Base-by-base conservation (phyloP, 1,140 invertebrate species). In the Eurosta solidaginis region DNA sequence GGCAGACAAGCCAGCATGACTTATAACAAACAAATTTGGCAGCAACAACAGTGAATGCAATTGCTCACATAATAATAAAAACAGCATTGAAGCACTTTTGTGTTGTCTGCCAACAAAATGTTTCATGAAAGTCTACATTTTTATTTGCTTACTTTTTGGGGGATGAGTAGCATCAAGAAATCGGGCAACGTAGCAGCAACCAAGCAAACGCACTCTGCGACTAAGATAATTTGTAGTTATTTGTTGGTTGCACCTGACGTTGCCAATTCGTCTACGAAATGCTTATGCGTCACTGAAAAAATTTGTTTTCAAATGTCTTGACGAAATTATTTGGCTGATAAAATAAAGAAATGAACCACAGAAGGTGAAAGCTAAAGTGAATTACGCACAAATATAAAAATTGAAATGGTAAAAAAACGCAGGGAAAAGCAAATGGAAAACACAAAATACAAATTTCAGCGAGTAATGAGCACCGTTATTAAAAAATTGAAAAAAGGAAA, bases 1-100 rank as follows among this genome's bases (percentile, higher is more conserved):
- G 40, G 33, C 59, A 68, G 59, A 68, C 59, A 68, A 68, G 59
- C 36, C 59, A 68, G 59, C 33, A 68, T n/a, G n/a, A n/a, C n/a
- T n/a, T n/a, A n/a, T 4, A 36, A 29, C 59, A 7, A 17, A 68
- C 33, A 27, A 68, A 68, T 68, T 68, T 68, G 59, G 59, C 59
- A 68, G 33, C 59, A 9, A 40, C 59, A 40, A 10, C n/a, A 54
- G 52, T 9, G 27, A 29, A 9, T 40, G 1, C 22, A 7, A 40
- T 68, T 40, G 36, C 59, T 40, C 33, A 68, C 59, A 33, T 68
- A 68, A 68, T 68, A 40, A 40, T 68, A 63, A 29, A 63, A 36
- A 36, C n/a, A 63, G n/a, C 25, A 63, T 22, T 52, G 5, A 52
- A 52, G 25, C n/a, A n/a, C 12, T 22, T 52, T n/a, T 14, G 49